Evolutionary conservation across 2,888 invertebrate genomes (phyloP).

Genomic region (Harpalus rufipes): DNA sequence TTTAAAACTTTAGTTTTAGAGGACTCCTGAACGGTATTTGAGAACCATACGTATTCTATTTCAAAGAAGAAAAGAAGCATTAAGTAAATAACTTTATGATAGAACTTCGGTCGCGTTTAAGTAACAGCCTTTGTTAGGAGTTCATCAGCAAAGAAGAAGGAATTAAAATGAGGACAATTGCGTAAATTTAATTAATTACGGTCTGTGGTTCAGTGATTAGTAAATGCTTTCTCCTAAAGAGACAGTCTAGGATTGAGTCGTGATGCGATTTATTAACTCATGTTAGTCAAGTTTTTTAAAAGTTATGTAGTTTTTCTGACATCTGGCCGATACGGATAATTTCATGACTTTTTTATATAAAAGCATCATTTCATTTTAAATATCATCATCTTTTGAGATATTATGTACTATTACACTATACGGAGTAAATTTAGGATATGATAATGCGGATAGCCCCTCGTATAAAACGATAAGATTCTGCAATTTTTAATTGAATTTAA

Average conservation of each 20-base stretch:
- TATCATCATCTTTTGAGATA: too few relatives aligned
- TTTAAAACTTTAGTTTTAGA: constrained; percentile 53
- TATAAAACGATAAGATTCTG: too few relatives aligned
- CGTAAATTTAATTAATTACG: constrained; percentile 13
- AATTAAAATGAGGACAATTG: constrained; percentile 14
- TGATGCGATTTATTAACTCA: too few relatives aligned
- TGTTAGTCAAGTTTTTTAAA: too few relatives aligned
- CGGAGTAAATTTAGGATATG: too few relatives aligned
- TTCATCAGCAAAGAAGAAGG: constrained; percentile 5
- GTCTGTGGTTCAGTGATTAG: neutral
- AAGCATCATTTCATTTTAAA: too few relatives aligned
- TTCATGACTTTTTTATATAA: too few relatives aligned
- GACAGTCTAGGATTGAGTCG: neutral
- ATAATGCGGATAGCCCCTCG: too few relatives aligned
- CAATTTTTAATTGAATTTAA: too few relatives aligned
- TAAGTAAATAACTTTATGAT: constrained; percentile 57
- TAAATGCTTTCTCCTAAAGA: neutral
- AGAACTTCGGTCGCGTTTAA: constrained; percentile 33
- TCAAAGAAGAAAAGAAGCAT: constrained; percentile 57
- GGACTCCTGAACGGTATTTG: constrained; percentile 53
- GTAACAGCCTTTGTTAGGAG: constrained; percentile 38
- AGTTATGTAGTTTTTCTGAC: too few relatives aligned
- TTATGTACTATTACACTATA: too few relatives aligned
- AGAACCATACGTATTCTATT: constrained; percentile 57
- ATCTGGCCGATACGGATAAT: too few relatives aligned